Evolutionary conservation across 2,113 vertebrate species (phyloP), one percentile per base, ranked within the genome.

Genomic region (Malurus alboscapulatus): DNA sequence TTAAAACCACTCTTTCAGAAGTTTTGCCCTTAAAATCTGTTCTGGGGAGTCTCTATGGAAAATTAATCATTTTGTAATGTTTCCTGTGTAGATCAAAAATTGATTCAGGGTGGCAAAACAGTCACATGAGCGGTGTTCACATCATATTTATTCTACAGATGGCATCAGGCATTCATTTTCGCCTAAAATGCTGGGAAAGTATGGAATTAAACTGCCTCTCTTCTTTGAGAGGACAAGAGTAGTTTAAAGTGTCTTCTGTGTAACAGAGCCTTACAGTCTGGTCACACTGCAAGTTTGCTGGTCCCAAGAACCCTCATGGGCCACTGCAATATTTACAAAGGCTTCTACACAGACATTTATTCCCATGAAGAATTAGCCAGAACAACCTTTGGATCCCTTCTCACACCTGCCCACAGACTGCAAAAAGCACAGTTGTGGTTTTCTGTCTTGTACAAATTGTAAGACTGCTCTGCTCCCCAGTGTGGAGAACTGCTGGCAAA

Each of bases 1-100:
- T 87, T 87, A 90, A 91, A 93, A 27, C 21, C 27, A 71, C 47
- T 66, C 12, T 89, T 85, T 91, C 55, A 61, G 47, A 91, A 89
- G 38, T 80, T 85, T 77, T 91, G 9, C 16, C 38, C 44, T 88
- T 89, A 51, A 89, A 87, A 17, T 69, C 47, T 54, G 36, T 85
- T 82, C 75, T 51, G 24, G 12, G 22, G 3, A 54, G 27, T 47
- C 2, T 73, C 32, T 93, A 74, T 74, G 29, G 58, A 87, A 91
- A 76, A 84, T 20, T 75, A 17, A 21, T 62, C 59, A 17, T 38
- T 72, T 84, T 32, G 6, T 44, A 62, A 55, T 42, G 21, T 62
- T 77, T 68, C 34, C 32, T 54, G 12, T 40, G 10, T 29, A 61
- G 47, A 73, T 34, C n/a, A 81, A 81, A 90, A 69, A 67, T 40